These are phyloP conservation scores for Reticulitermes lucifugus DNA, from an alignment of 2,888 invertebrate genomes.

Conservation along the genomic window DNA sequence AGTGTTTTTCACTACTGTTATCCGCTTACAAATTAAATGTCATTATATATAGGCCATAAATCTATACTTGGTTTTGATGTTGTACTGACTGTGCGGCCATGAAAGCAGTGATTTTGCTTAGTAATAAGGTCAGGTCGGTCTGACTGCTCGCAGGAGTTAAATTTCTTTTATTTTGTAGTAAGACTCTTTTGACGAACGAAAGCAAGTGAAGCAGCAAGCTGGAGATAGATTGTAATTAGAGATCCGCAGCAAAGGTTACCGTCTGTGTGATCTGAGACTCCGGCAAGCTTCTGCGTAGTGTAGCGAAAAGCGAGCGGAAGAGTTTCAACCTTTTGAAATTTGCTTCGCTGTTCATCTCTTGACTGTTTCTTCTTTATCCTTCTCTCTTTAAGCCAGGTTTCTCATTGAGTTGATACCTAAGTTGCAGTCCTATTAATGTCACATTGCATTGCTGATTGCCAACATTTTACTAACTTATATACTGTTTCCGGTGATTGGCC, in stretches of 20 bases:
- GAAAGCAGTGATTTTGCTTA: background rate
- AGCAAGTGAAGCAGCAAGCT: background rate
- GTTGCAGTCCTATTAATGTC: background rate
- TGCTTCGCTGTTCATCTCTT: background rate
- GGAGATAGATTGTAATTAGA: conserved; percentile 3
- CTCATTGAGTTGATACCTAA: background rate
- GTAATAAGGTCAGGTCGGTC: too few species aligned
- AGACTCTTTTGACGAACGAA: background rate
- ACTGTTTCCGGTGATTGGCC: background rate
- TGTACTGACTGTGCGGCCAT: too few species aligned
- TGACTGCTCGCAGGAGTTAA: background rate
- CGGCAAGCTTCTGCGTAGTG: background rate
- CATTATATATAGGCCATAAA: too few species aligned
- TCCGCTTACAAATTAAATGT: too few species aligned
- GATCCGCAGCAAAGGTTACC: background rate
- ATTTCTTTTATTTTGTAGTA: background rate
- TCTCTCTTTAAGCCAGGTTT: background rate
- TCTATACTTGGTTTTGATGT: too few species aligned
- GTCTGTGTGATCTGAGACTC: background rate
- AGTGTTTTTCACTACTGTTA: too few species aligned
- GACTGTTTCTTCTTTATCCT: background rate
- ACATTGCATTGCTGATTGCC: too few species aligned
- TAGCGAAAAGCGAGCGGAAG: background rate
- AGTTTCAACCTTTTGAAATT: background rate
- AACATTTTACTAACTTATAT: background rate